A percentile compares a stretch with the other conserved stretches of the same genome.
Evolutionary conservation across 2,113 vertebrate species (phyloP).

Genomic region (Lichenostomus cassidix): DNA sequence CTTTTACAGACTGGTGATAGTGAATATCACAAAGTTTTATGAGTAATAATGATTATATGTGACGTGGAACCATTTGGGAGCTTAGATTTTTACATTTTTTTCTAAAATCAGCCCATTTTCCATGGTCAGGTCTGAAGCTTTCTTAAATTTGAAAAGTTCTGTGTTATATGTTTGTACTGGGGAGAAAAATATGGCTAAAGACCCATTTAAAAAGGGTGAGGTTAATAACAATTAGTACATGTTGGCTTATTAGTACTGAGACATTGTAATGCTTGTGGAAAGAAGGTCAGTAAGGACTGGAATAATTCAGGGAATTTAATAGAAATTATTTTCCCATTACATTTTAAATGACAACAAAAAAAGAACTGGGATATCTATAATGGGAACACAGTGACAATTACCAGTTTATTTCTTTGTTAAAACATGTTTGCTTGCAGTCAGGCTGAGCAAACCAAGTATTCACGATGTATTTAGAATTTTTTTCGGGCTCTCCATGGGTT

Average conservation of each 20-base stretch:
- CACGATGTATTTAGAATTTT: not conserved
- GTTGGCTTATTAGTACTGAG: not conserved
- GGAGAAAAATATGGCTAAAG: not conserved
- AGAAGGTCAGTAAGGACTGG: not conserved
- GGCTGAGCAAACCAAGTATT: not conserved
- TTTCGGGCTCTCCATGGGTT: not conserved
- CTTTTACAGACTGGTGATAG: not conserved
- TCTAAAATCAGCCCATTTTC: not conserved
- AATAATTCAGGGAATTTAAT: not conserved
- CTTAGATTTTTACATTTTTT: not conserved
- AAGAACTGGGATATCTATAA: not conserved
- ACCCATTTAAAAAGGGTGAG: rapidly evolving
- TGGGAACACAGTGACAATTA: not conserved
- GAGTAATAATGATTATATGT: not conserved
- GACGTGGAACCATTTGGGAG: not conserved
- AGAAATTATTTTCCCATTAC: not conserved
- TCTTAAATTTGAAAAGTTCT: not conserved
- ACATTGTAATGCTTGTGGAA: not conserved
- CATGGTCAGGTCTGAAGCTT: not conserved
- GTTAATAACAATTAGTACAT: not conserved
- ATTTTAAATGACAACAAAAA: not conserved
- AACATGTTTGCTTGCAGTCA: not conserved
- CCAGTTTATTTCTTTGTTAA: not conserved
- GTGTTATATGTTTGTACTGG: not conserved
- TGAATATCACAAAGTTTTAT: not conserved